Conservation (phyloP, 2,888 invertebrate species). For the Hyposoter didymator region DNA sequence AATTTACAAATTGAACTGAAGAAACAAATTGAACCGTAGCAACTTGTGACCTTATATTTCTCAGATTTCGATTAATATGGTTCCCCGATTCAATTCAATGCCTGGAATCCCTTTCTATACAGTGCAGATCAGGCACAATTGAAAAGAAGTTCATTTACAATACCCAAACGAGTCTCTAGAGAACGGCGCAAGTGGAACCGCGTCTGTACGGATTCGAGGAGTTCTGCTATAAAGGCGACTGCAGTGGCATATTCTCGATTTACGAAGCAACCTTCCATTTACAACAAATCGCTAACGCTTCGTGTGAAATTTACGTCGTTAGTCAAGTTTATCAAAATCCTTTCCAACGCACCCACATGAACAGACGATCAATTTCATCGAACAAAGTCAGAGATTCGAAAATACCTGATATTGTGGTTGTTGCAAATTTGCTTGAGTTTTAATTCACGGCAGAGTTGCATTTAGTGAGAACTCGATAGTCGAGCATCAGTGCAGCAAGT, state of each 20-base stretch:
- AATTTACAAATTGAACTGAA: not conserved
- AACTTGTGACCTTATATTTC: not conserved
- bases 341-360: not conserved
- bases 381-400: not conserved
- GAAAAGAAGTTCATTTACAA: not conserved
- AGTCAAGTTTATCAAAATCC: not conserved
- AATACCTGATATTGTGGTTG: not conserved
- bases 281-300: not conserved
- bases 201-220: not conserved
- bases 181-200: not conserved
- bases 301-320: not conserved
- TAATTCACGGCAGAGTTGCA: not conserved
- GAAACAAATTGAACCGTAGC: not conserved
- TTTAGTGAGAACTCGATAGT: conserved; percentile 33
- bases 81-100: not conserved
- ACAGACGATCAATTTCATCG: not conserved
- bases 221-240: not conserved
- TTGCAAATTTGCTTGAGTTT: not conserved
- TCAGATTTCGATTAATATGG: not conserved
- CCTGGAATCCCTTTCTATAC: not conserved
- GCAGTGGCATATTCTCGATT: not conserved
- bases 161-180: not conserved
- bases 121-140: not conserved
- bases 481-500: conserved; percentile 39
- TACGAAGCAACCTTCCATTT: not conserved